These are phyloP conservation scores for Zaprionus vittiger DNA, from an alignment of 1,140 invertebrate species.

Conservation along the genomic window DNA sequence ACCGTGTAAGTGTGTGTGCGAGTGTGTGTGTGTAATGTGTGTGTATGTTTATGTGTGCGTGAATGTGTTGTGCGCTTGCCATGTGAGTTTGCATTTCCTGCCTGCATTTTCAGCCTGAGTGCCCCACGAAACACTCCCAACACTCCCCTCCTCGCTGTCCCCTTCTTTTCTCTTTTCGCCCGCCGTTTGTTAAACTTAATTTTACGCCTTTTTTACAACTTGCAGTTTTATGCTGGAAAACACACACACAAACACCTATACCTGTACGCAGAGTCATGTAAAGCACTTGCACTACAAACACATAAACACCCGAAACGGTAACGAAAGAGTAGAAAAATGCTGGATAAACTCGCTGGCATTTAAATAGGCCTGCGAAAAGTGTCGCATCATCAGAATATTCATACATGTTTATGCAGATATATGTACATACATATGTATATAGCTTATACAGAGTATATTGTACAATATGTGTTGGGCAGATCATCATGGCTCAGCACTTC, in stretches of 20 bases:
- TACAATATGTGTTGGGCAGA: slow-evolving; percentile 26
- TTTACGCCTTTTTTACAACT: slow-evolving; percentile 82
- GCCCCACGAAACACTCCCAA: slow-evolving; percentile 54
- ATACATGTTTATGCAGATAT: slow-evolving; percentile 12
- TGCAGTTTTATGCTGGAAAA: slow-evolving; percentile 76
- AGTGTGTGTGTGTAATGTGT: slow-evolving; percentile 1
- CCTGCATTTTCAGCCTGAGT: slow-evolving; percentile 79
- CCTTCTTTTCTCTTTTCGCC: slow-evolving; percentile 1
- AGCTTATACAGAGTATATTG: neutral
- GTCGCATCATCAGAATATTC: slow-evolving; percentile 61
- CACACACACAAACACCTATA: slow-evolving; percentile 24
- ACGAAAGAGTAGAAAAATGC: slow-evolving; percentile 11
- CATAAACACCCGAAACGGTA: slow-evolving; percentile 22
- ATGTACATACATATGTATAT: neutral
- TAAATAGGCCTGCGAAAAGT: slow-evolving; percentile 66
- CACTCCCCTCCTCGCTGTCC: neutral
- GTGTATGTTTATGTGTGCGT: slow-evolving; percentile 16
- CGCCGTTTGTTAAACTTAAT: slow-evolving; percentile 80
- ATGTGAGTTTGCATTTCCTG: slow-evolving; percentile 78
- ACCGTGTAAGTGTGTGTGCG: slow-evolving; percentile 21
- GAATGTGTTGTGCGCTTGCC: slow-evolving; percentile 22
- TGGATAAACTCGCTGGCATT: slow-evolving; percentile 27
- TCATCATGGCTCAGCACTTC: slow-evolving; percentile 59
- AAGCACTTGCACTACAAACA: slow-evolving; percentile 58
- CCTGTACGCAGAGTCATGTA: slow-evolving; percentile 18